phyloP scores from a whole-genome alignment of 2,113 vertebrate genomes.

The Lota lota region DNA sequence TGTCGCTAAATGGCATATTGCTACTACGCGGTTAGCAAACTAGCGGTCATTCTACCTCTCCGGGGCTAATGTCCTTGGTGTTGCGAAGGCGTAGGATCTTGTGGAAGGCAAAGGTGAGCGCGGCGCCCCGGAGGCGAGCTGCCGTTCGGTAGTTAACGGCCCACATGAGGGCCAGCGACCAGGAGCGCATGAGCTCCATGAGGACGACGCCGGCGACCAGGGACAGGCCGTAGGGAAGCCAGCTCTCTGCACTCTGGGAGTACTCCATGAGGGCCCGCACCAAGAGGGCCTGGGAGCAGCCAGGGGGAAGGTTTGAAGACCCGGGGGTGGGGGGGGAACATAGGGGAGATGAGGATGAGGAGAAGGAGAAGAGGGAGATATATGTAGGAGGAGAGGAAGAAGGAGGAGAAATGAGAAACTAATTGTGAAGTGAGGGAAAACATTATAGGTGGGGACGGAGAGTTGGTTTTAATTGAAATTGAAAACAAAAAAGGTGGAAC shows the following conservation, averaged over 20 bases:
- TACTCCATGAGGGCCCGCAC: conserved; percentile 77
- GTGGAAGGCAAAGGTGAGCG: conserved; percentile 74
- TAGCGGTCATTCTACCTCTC: conserved; percentile 68
- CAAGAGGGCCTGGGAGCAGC: conserved; percentile 65
- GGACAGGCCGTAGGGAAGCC: conserved; percentile 66
- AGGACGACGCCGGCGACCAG: conserved; percentile 74
- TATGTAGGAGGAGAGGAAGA: too few relatives aligned
- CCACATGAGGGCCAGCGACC: conserved; percentile 78
- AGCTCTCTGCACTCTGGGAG: conserved; percentile 59
- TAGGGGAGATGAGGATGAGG: too few relatives aligned
- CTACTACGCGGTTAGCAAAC: too few relatives aligned
- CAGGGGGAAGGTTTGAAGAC: background rate
- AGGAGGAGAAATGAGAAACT: too few relatives aligned
- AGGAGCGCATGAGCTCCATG: conserved; percentile 75
- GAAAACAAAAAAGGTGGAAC: too few relatives aligned
- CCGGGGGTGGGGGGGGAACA: too few relatives aligned
- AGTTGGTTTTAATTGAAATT: too few relatives aligned
- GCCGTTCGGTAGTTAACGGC: conserved; percentile 80
- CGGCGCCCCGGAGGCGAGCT: conserved; percentile 75
- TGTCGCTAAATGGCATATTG: too few relatives aligned
- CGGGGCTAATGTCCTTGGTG: conserved; percentile 74
- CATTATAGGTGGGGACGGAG: too few relatives aligned
- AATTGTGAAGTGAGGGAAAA: too few relatives aligned
- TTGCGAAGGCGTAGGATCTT: conserved; percentile 77
- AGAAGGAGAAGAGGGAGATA: too few relatives aligned